Evolutionary conservation across 2,888 invertebrate species (phyloP), one percentile per base, ranked within the genome.

Genomic region (Boloria selene): DNA sequence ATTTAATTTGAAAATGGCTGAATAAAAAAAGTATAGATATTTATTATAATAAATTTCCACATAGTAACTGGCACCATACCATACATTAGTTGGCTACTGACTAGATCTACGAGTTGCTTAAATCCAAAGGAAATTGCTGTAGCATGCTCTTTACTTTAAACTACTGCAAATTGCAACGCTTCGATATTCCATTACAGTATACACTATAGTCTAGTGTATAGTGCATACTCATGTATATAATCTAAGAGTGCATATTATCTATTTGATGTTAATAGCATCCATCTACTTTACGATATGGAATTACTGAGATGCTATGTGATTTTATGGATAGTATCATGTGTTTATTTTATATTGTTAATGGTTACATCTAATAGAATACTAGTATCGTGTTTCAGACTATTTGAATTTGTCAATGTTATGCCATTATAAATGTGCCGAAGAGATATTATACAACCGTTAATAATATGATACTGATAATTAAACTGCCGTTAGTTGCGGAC

Each of bases 401-500:
- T 50, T 22, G 31, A 38, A 38, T 17, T 17, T 17, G 17, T 49
- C 13, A 22, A 50, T 50, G 17, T 50, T 18, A 50, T 16, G 18
- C 22, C 18, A 14, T 49, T 50, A 50, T 10, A 13, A 17, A 18
- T 13, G 5, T 18, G 13, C 18, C 14, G 3, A 31, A 52, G 13
- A 3, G 4, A 18, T n/a, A n/a, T n/a, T n/a, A 52, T 61, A 64
- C 50, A 13, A 62, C 74, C 73, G 74, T 74, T 77, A 79, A 77
- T 79, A 76, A 75, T 68, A 66, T 70, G 72, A 67, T 71, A 72
- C 68, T 31, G 13, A 18, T 22, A 13, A 17, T 51, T 70, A 75
- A 61, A 65, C 72, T 65, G 83, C 85, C 86, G 85, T 85, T 85
- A 82, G 64, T 72, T 65, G 72, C 75, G 73, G 77, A 77, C 77